A percentile compares a stretch with the other conserved stretches of the same genome.
Evolutionary conservation across 2,888 invertebrate species (phyloP).

Genomic region (Drosophila percnosoma): DNA sequence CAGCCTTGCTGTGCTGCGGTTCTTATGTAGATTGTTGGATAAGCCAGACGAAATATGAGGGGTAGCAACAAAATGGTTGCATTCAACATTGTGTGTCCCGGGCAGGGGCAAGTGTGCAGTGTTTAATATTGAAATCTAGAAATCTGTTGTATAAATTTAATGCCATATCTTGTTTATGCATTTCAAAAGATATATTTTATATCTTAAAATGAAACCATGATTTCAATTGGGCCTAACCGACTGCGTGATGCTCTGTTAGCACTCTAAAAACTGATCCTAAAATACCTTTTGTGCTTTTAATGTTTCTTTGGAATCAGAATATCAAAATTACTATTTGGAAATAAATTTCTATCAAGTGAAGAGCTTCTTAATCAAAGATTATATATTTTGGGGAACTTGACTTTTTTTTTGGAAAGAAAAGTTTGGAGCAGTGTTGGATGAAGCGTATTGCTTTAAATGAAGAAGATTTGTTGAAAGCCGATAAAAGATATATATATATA

Average conservation of each 20-base stretch:
- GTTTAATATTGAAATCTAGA: slow-evolving; percentile 5
- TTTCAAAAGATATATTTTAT: neutral
- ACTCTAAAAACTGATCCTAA: neutral
- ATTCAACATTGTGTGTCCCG: slow-evolving; percentile 5
- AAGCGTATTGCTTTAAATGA: neutral
- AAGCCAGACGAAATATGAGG: slow-evolving; percentile 40
- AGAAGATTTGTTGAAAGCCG: neutral
- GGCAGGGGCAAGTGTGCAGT: slow-evolving; percentile 1
- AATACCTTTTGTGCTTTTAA: neutral
- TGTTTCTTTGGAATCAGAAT: neutral
- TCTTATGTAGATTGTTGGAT: slow-evolving; percentile 64
- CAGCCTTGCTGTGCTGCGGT: slow-evolving; percentile 49
- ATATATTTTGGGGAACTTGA: neutral
- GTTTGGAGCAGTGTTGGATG: neutral
- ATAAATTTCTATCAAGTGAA: neutral
- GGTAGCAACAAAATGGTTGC: slow-evolving; percentile 45
- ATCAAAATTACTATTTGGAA: neutral
- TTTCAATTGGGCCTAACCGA: neutral
- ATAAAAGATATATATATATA: neutral
- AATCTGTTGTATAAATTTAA: neutral
- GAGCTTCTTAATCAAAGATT: neutral
- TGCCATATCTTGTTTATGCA: neutral
- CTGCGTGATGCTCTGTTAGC: neutral
- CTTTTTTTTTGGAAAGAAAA: neutral
- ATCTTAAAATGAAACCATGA: neutral